Conservation (phyloP, 2,113 vertebrate genomes). For the Carlito syrichta region DNA sequence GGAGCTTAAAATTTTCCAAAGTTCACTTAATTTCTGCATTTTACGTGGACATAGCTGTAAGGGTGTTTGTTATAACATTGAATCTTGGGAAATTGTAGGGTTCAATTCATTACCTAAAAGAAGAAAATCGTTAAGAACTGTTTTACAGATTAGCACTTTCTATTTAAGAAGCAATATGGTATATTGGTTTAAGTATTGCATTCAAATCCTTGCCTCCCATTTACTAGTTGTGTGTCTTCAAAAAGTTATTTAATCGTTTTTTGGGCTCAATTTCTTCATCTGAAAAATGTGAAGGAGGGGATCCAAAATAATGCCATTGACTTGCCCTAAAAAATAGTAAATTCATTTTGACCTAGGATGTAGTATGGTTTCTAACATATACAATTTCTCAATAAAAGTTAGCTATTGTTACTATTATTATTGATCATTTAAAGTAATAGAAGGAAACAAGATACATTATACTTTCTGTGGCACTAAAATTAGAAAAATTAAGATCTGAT, state of each 20-base stretch:
- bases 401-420: background rate
- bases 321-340: background rate
- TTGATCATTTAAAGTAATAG: too few relatives aligned
- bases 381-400: background rate
- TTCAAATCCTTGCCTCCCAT: background rate
- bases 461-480: background rate
- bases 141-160: background rate
- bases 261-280: background rate
- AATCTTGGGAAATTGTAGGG: background rate
- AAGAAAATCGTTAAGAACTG: background rate
- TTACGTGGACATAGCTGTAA: background rate
- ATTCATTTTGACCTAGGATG: background rate
- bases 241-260: background rate
- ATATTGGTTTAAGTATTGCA: background rate
- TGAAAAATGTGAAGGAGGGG: background rate
- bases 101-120: background rate
- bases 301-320: background rate
- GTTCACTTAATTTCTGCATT: background rate
- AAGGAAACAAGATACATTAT: background rate
- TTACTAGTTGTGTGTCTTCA: too few relatives aligned
- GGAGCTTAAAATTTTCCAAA: background rate
- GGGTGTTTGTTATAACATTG: background rate
- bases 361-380: background rate
- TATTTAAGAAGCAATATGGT: background rate
- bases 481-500: background rate